Base-by-base conservation (phyloP, 2,113 vertebrate genomes). In the Ictidomys tridecemlineatus region DNA sequence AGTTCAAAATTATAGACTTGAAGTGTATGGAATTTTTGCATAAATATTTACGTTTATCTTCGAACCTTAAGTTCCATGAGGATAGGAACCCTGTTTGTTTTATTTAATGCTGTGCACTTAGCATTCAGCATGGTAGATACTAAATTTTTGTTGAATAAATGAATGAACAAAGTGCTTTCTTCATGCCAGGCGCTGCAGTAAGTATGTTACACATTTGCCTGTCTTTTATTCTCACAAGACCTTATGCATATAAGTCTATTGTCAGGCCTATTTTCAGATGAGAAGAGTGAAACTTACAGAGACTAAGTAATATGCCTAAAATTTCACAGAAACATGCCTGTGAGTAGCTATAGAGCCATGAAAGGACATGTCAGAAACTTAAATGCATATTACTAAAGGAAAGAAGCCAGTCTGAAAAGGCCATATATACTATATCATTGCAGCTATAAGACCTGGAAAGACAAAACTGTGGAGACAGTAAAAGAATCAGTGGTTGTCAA, bases 41-140 rank as follows among this genome's bases (percentile, higher is more conserved):
- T 58, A 56, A 94, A 74, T 79, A 28, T 65, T 28, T 87, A 39
- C 58, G 28, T 89, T 93, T 95, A 65, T 77, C 42, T 85, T 69
- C 30, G 56, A 88, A 85, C 12, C 18, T 1, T 70, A 63, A 73
- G 39, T 22, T 58, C 11, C 28, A 1, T 42, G 48, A 37, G 83
- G 89, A 74, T 5, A 74, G 83, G 42, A 58, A 37, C 45, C 9
- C 5, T 56, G 14, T 39, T 11, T 20, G 22, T 12, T 84, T 73
- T 45, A 5, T 79, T 80, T 58, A 58, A 42, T 0, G 1, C n/a
- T 4, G 3, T 53, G 10, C 42, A 11, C 28, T 73, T 24, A 26
- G 28, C 63, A 85, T 56, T 89, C 32, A 51, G 2, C 26, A 42
- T 17, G 76, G 9, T 7, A 82, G 13, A 56, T 17, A 4, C 37